Evolutionary conservation across 2,797 vertebrate genomes (phyloP), one percentile per base, ranked within the genome.

Genomic region (Leuciscus waleckii): DNA sequence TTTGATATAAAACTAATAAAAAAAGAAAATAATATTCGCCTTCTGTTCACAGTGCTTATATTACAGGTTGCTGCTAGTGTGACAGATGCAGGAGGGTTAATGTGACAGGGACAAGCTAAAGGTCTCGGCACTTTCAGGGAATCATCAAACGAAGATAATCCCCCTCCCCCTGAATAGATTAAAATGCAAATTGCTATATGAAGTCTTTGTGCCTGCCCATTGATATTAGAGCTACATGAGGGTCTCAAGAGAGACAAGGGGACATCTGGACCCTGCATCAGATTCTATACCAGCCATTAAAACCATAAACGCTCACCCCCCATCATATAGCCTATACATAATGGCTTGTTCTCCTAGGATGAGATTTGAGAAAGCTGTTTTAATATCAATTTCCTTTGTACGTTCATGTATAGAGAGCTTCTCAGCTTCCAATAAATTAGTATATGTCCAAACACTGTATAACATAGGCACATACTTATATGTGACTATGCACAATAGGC

Each of bases 211-310:
- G 87, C 67, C 56, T 76, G 73, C 68, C 56, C 58, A 83, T 77
- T 67, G 49, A 85, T 83, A 89, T 90, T 86, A 86, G 13, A 89
- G 83, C 78, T 76, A 86, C 43, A 54, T 35, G 43, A 88, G 56
- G 43, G 58, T 86, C 89, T 84, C 86, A 32, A 11, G 85, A 86
- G 87, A 84, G 41, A 73, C 21, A 51, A 51, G 80, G 63, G 82
- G 84, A 89, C 90, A 90, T 90, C 88, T 90, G 90, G 85, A 86
- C 82, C 65, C 56, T 84, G 49, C 41, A 54, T 51, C 75, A 82
- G 29, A 19, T 83, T 87, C 86, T 87, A 54, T 32, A 54, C 29
- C 11, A 78, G 23, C 70, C 23, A 82, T 85, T 77, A 78, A 77
- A 81, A 67, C 73, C 69, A 68, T 49, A 68, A 9, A 37, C 9